A percentile compares a stretch with the other conserved stretches of the same genome.
These are phyloP conservation scores for Trisateles emortualis DNA, from an alignment of 2,888 invertebrate genomes.

Conservation along the genomic window DNA sequence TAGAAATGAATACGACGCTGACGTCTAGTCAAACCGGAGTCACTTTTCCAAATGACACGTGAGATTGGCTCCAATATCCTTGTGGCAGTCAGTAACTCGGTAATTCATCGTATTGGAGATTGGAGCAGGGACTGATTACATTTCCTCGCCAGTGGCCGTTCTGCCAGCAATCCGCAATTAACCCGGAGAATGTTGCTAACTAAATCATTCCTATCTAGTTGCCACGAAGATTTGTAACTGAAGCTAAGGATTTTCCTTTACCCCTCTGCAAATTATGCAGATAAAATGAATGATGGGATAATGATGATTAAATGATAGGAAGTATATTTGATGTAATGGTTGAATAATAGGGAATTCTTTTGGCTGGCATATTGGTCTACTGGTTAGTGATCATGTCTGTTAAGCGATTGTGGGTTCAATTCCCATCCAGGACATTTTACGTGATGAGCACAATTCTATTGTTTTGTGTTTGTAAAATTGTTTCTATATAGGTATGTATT, in stretches of 20 bases:
- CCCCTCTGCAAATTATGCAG: neutral
- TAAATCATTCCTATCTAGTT: neutral
- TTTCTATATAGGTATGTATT: too few species aligned
- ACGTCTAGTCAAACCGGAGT: neutral
- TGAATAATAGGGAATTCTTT: too few species aligned
- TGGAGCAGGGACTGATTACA: slow-evolving; percentile 31
- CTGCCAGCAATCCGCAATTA: slow-evolving; percentile 5
- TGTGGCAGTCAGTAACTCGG: slow-evolving; percentile 12
- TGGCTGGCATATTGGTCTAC: too few species aligned
- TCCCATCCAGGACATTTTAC: too few species aligned
- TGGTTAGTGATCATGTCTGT: too few species aligned
- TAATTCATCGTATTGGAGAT: slow-evolving; percentile 28
- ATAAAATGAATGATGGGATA: neutral
- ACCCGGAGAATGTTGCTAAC: slow-evolving; percentile 3
- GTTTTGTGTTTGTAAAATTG: too few species aligned
- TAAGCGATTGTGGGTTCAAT: too few species aligned
- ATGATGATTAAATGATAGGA: too few species aligned
- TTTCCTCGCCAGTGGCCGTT: slow-evolving; percentile 16
- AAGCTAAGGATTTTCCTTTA: neutral
- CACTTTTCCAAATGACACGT: slow-evolving; percentile 22
- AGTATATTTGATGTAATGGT: neutral
- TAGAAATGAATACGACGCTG: too few species aligned
- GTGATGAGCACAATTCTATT: too few species aligned
- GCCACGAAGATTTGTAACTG: neutral
- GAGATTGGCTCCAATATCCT: slow-evolving; percentile 14